Percentiles rank a stretch among this genome's conserved stretches.
These are phyloP conservation scores for Nemotelus pantherinus DNA, from an alignment of 2,888 invertebrate species.

Conservation along the genomic window DNA sequence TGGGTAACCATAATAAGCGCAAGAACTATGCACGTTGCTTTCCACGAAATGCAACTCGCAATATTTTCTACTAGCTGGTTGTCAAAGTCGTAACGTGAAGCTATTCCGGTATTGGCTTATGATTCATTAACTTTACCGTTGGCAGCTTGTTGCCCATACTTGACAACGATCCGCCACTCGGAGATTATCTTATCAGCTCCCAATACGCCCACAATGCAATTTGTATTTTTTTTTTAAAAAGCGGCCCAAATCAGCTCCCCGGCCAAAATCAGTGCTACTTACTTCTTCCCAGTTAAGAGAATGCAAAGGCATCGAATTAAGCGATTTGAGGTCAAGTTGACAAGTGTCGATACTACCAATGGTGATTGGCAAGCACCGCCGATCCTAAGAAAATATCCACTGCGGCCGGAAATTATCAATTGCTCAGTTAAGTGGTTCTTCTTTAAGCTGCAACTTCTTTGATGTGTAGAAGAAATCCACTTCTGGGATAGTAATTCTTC, in stretches of 20 bases:
- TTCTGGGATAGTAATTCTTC: too few species aligned
- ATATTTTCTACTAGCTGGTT: neutral
- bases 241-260: neutral
- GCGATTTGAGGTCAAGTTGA: constrained; percentile 30
- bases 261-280: neutral
- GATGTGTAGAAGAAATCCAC: too few species aligned
- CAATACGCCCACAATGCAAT: constrained; percentile 20
- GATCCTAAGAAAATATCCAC: constrained; percentile 12
- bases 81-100: constrained; percentile 2
- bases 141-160: neutral
- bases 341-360: constrained; percentile 15
- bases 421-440: constrained; percentile 16
- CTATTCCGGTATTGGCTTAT: constrained; percentile 16
- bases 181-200: constrained; percentile 33
- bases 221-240: neutral
- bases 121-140: constrained; percentile 38
- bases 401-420: constrained; percentile 34
- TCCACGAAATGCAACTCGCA: too few species aligned
- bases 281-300: neutral
- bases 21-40: too few species aligned
- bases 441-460: neutral
- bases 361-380: neutral
- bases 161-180: neutral
- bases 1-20: too few species aligned
- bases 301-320: neutral